Percentiles rank a stretch among this genome's conserved stretches.
These are phyloP conservation scores for Aleiodes sp. DNA, from an alignment of 1,140 invertebrate genomes.

Conservation along the genomic window DNA sequence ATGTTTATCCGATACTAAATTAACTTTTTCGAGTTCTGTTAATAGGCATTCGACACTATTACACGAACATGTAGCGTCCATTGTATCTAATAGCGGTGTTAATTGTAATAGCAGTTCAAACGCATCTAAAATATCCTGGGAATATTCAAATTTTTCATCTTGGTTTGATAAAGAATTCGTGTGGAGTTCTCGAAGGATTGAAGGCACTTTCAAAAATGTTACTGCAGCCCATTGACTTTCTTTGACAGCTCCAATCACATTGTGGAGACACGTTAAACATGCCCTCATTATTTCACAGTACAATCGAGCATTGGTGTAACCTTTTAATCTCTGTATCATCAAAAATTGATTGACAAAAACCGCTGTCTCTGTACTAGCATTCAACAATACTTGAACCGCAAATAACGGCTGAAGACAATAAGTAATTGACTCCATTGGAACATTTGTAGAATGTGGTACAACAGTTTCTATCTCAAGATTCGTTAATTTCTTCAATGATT, in stretches of 20 bases:
- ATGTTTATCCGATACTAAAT: constrained; percentile 83
- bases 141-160: constrained; percentile 72
- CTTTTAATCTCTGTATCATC: constrained; percentile 85
- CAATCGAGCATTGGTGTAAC: constrained; percentile 74
- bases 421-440: constrained; percentile 73
- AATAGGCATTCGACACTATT: constrained; percentile 87
- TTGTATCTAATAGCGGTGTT: constrained; percentile 84
- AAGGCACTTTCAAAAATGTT: constrained; percentile 89
- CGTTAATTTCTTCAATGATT: constrained; percentile 70
- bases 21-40: constrained; percentile 81
- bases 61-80: constrained; percentile 88
- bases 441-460: constrained; percentile 61
- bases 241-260: constrained; percentile 78
- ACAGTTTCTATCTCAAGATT: constrained; percentile 73
- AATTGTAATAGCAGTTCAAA: constrained; percentile 85
- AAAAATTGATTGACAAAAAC: constrained; percentile 82
- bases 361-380: constrained; percentile 80
- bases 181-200: constrained; percentile 78
- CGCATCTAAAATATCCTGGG: constrained; percentile 80
- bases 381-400: constrained; percentile 77
- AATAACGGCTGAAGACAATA: constrained; percentile 79
- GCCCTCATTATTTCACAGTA: constrained; percentile 91
- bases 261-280: constrained; percentile 87
- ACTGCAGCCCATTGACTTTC: constrained; percentile 94
- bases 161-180: constrained; percentile 59